Conservation (phyloP, 2,113 vertebrate genomes). For the Charina bottae region DNA sequence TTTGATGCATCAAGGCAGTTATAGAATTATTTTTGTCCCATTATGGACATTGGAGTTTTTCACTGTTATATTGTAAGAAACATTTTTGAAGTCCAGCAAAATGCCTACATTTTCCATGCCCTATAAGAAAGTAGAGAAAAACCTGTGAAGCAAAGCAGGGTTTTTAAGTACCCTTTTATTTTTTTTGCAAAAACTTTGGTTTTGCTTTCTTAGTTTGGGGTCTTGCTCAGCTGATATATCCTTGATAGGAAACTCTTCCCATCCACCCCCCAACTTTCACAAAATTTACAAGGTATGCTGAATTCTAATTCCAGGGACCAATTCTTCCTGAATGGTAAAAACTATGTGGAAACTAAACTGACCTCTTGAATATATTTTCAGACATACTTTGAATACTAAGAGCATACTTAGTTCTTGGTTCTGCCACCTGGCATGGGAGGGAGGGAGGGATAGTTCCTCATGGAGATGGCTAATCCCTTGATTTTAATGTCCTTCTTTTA, state of each 20-base stretch:
- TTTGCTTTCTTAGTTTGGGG: slow-evolving; percentile 5
- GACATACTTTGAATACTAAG: not conserved
- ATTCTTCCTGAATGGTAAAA: not conserved
- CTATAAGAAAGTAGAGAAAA: not conserved
- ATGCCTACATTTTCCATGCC: not conserved
- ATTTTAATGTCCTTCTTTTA: too few species aligned
- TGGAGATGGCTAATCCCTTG: too few species aligned
- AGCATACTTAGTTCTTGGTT: too few species aligned
- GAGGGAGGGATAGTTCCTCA: too few species aligned
- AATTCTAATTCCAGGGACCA: not conserved
- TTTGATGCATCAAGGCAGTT: not conserved
- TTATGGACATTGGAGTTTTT: not conserved
- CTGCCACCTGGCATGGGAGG: too few species aligned
- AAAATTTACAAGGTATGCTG: not conserved
- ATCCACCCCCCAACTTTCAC: not conserved
- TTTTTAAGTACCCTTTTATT: not conserved
- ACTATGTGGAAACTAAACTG: not conserved
- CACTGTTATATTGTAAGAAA: not conserved
- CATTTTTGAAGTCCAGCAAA: not conserved
- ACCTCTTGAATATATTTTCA: slow-evolving; percentile 14
- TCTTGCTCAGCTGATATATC: not conserved
- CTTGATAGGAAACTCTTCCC: not conserved
- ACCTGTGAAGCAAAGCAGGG: not conserved
- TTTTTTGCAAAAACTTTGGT: not conserved
- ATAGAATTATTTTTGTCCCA: not conserved